A percentile compares a stretch with the other conserved stretches of the same genome.
Conservation (phyloP, 2,888 invertebrate species). For the Tupiocoris notatus region DNA sequence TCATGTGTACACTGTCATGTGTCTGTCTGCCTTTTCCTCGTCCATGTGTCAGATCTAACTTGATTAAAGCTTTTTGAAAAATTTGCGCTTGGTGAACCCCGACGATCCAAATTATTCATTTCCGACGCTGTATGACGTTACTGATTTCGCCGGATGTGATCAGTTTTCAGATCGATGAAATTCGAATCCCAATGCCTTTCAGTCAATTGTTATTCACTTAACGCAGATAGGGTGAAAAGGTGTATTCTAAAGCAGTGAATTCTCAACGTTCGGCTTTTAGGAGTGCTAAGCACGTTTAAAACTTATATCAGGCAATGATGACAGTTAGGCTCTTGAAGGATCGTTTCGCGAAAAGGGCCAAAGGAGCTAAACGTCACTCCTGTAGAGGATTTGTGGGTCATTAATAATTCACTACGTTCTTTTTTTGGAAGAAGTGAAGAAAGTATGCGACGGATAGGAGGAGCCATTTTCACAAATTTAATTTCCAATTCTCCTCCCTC, state of each 20-base stretch:
- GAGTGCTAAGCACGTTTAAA: not conserved
- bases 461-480: not conserved
- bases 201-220: too few species aligned
- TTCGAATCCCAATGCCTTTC: too few species aligned
- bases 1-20: too few species aligned
- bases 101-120: too few species aligned
- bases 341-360: not conserved
- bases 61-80: too few species aligned
- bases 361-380: not conserved
- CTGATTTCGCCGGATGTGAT: too few species aligned
- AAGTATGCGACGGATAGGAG: not conserved
- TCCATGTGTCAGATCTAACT: too few species aligned
- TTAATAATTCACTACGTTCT: not conserved
- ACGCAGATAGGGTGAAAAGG: not conserved
- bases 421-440: not conserved
- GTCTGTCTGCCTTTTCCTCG: too few species aligned
- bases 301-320: not conserved
- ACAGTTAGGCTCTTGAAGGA: not conserved
- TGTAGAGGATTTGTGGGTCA: not conserved
- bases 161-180: too few species aligned
- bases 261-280: not conserved
- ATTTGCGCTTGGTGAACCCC: too few species aligned
- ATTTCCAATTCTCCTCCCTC: not conserved
- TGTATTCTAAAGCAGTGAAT: not conserved
- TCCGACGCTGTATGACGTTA: too few species aligned